Percentiles rank a stretch among this genome's conserved stretches.
Conservation (phyloP, 2,888 invertebrate species). For the Erynnis tages region DNA sequence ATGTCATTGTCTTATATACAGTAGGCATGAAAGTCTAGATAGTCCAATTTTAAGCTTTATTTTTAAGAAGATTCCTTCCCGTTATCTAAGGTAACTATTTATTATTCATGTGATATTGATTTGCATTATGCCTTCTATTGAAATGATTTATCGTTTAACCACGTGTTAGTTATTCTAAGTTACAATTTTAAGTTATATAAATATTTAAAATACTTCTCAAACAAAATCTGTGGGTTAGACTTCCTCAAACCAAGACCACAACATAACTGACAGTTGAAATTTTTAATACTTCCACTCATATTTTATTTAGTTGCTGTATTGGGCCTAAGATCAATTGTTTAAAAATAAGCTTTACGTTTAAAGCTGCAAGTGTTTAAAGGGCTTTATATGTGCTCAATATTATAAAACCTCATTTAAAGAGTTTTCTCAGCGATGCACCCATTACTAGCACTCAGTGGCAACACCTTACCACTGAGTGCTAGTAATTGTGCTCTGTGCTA, state of each 20-base stretch:
- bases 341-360: too few species aligned
- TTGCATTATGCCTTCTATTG: slow-evolving; percentile 24
- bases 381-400: too few species aligned
- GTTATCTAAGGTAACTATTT: slow-evolving; percentile 9
- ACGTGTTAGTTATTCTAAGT: slow-evolving; percentile 13
- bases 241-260: background rate
- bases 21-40: too few species aligned
- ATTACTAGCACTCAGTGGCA: too few species aligned
- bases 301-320: background rate
- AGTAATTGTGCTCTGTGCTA: background rate
- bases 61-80: slow-evolving; percentile 22
- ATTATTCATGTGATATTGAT: slow-evolving; percentile 26
- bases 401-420: too few species aligned
- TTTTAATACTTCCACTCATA: background rate
- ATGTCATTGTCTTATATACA: too few species aligned
- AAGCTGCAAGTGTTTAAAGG: too few species aligned
- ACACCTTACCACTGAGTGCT: too few species aligned
- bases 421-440: too few species aligned
- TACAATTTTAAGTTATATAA: background rate
- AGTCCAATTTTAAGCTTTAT: slow-evolving; percentile 15
- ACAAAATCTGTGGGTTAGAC: background rate
- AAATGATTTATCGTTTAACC: slow-evolving; percentile 6
- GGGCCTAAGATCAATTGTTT: too few species aligned
- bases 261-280: background rate
- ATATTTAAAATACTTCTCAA: background rate